Base-by-base conservation (phyloP, 2,888 invertebrate genomes). In the Protonemura montana region DNA sequence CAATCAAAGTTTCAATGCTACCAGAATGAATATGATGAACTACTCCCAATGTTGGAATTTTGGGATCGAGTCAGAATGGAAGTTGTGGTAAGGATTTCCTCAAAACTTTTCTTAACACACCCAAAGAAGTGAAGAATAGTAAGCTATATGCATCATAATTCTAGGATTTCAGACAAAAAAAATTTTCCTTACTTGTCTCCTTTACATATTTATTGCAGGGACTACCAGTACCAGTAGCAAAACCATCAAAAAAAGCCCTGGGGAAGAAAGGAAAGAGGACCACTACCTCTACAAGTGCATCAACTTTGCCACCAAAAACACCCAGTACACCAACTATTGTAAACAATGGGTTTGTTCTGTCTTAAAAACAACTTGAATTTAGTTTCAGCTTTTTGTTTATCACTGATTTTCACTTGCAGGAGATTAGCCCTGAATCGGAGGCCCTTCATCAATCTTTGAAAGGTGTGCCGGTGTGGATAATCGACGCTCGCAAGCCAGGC, bases 11-110 rank as follows among this genome's bases (percentile, higher is more conserved):
- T 84, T 27, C 28, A 84, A 25, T 5, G 7, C 21, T 84, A 77
- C 78, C 77, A 86, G 35, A 30, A 21, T 28, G 86, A 86, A 13
- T 78, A 76, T 3, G 42, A 30, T 2, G 85, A 86, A 3, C 13
- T 86, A 6, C n/a, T 84, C 2, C 83, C 76, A 21, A 35, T 86
- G n/a, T 77, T 86, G 21, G 86, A 86, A 85, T 26, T 26, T 30
- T 86, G 86, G 86, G 86, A 86, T 30, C 29, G 84, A 86, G 16
- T 41, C 26, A 21, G n/a, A 25, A 85, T 85, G 21, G 85, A 77
- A 16, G 42, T 25, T 0, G 78, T 26, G 59, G 86, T 86, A 82
- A 76, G 85, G 10, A 25, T 42, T 59, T 59, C 26, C 16, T n/a
- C n/a, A n/a, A n/a, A n/a, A n/a, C n/a, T n/a, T n/a, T n/a, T n/a